A percentile compares a stretch with the other conserved stretches of the same genome.
Evolutionary conservation across 1,140 invertebrate species (phyloP).

Genomic region (Potamilus streckersoni): DNA sequence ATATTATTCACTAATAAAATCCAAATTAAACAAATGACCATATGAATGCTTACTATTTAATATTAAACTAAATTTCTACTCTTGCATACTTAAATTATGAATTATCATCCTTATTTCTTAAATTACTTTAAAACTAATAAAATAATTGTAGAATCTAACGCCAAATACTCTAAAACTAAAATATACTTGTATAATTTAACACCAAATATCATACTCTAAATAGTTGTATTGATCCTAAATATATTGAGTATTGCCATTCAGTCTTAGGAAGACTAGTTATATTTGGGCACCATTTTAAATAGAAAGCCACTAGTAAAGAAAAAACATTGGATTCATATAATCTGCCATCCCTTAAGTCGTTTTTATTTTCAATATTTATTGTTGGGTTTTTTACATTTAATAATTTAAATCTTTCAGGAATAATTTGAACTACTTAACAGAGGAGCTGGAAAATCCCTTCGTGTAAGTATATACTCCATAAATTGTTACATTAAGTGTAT

Average conservation of each 20-base stretch:
- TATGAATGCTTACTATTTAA: neutral
- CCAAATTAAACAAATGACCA: neutral
- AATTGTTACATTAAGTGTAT: too few relatives aligned
- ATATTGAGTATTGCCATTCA: too few relatives aligned
- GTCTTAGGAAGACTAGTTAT: too few relatives aligned
- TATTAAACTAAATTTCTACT: neutral
- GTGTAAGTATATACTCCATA: conserved; percentile 63
- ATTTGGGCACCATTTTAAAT: too few relatives aligned
- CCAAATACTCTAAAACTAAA: too few relatives aligned
- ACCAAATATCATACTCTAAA: too few relatives aligned
- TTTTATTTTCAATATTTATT: neutral
- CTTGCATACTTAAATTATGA: neutral
- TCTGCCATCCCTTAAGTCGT: neutral
- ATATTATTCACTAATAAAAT: neutral
- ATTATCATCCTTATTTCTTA: too few relatives aligned
- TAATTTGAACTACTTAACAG: conserved; percentile 96
- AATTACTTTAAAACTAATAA: too few relatives aligned
- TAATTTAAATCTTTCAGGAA: conserved; percentile 75
- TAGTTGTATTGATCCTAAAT: too few relatives aligned
- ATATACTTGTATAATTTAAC: too few relatives aligned
- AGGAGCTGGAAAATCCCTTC: conserved; percentile 95
- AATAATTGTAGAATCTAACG: too few relatives aligned
- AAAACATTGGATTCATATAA: neutral
- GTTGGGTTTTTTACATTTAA: neutral
- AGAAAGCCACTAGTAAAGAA: too few relatives aligned